Percentiles rank a stretch among this genome's conserved stretches.
phyloP scores from a whole-genome alignment of 2,797 vertebrate species.

The Liasis olivaceus region DNA sequence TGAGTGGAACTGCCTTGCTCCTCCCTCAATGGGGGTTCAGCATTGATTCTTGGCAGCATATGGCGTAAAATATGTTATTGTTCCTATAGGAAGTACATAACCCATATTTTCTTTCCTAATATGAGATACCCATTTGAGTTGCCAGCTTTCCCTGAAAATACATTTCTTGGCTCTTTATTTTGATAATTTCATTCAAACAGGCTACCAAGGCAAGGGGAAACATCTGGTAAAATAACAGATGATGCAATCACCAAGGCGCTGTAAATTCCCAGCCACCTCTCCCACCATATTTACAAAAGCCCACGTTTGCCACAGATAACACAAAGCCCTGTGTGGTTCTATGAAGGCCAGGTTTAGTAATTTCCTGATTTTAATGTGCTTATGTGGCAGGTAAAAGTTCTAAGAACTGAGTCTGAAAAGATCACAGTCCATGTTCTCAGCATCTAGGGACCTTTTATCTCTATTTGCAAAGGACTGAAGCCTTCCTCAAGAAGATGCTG shows the following conservation, averaged over 20 bases:
- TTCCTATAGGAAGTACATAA: not conserved
- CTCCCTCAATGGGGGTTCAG: not conserved
- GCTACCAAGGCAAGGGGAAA: slow-evolving; percentile 21
- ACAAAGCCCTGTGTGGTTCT: slow-evolving; percentile 53
- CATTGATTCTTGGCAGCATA: not conserved
- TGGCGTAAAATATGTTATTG: not conserved
- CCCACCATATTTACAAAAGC: slow-evolving; percentile 48
- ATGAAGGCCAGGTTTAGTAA: slow-evolving; percentile 53
- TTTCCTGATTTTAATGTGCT: slow-evolving; percentile 65
- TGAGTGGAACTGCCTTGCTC: not conserved
- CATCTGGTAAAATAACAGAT: slow-evolving; percentile 33
- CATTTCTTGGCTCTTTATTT: not conserved
- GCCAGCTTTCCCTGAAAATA: not conserved
- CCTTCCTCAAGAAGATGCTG: slow-evolving; percentile 47
- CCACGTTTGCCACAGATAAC: slow-evolving; percentile 58
- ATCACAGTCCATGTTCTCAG: slow-evolving; percentile 66
- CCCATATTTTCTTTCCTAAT: not conserved
- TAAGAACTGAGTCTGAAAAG: slow-evolving; percentile 60
- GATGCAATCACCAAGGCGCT: slow-evolving; percentile 1
- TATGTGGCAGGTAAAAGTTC: slow-evolving; percentile 65
- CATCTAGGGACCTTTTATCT: slow-evolving; percentile 64
- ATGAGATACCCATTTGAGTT: not conserved
- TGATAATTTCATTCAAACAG: slow-evolving; percentile 15
- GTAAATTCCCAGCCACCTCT: slow-evolving; percentile 9
- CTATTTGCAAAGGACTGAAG: slow-evolving; percentile 59